phyloP scores from a whole-genome alignment of 2,797 vertebrate species.

The Smutsia gigantea region DNA sequence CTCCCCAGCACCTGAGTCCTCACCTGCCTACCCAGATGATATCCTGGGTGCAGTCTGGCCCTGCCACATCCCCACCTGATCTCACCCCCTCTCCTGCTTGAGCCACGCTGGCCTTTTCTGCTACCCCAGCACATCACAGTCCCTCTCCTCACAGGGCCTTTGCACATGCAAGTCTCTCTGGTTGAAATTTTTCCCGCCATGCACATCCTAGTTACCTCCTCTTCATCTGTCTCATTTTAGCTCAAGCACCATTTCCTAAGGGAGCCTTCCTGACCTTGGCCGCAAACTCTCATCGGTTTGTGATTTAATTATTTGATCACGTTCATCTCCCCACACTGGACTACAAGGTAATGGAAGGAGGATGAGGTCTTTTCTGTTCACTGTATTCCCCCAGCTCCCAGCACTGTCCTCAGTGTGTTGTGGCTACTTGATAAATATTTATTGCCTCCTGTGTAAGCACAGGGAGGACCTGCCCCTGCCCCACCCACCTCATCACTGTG shows the following conservation, averaged over 20 bases:
- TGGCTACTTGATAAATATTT: not conserved
- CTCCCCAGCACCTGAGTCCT: not conserved
- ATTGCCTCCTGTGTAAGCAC: not conserved
- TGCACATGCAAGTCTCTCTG: not conserved
- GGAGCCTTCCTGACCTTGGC: not conserved
- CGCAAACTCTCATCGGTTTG: too few relatives aligned
- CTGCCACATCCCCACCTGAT: not conserved
- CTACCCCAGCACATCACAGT: rapidly evolving
- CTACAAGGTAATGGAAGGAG: not conserved
- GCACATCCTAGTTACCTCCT: too few relatives aligned
- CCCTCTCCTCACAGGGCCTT: not conserved
- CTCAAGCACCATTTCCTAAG: not conserved
- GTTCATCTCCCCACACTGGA: not conserved
- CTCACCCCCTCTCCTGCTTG: too few relatives aligned
- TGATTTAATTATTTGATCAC: not conserved
- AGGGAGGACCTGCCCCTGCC: not conserved
- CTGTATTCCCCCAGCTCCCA: not conserved
- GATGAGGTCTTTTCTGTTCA: not conserved
- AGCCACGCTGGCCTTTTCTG: not conserved
- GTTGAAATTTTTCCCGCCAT: not conserved
- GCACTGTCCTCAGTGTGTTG: not conserved
- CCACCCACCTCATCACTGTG: not conserved
- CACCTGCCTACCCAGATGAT: not conserved
- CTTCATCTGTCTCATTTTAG: not conserved
- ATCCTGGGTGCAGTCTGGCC: not conserved